Evolutionary conservation across 35 echinoderm and acorn worm species (phyloP), one percentile per base, ranked within the genome.

Genomic region (Anneissia japonica): DNA sequence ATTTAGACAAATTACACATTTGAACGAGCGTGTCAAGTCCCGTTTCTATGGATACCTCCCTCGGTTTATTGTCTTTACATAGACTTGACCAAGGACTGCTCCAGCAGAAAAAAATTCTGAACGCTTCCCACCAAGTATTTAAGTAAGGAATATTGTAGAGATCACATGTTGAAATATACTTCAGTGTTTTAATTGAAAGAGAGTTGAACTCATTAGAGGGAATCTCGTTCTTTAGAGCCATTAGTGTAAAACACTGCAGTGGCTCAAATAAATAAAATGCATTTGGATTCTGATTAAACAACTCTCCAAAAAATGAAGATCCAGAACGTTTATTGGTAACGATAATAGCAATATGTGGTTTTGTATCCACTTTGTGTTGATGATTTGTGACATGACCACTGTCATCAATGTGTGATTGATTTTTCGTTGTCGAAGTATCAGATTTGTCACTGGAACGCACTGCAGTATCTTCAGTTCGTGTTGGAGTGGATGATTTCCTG

Each of bases 211-310:
- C 30, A 4, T n/a, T 77, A 17, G 35, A 82, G 23, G 32, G 1
- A 0, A 32, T 28, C 35, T 12, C 35, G 38, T 76, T 31, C 19
- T 89, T 89, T 35, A 83, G n/a, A 32, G 72, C 87, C 32, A 74
- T 30, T 16, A 14, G 17, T 30, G 37, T 46, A n/a, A 89, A 55
- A 31, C 32, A 31, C 0, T 12, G 17, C 21, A 89, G 74, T 29
- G 87, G 87, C 46, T 89, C 87, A 73, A 75, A 89, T 11, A 75
- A 1, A 51, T 82, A 89, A 75, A 75, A 89, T 13, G 76, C n/a
- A 33, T 34, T 41, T 5, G 77, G 39, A 76, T 40, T 36, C 17
- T 56, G 76, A 72, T 88, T 88, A 30, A 88, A 88, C 3, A 88
- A 21, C 21, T 88, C 86, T 74, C 86, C 86, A 37, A 88, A 0